Conservation (phyloP, 2,113 vertebrate species). For the Anseranas semipalmata region DNA sequence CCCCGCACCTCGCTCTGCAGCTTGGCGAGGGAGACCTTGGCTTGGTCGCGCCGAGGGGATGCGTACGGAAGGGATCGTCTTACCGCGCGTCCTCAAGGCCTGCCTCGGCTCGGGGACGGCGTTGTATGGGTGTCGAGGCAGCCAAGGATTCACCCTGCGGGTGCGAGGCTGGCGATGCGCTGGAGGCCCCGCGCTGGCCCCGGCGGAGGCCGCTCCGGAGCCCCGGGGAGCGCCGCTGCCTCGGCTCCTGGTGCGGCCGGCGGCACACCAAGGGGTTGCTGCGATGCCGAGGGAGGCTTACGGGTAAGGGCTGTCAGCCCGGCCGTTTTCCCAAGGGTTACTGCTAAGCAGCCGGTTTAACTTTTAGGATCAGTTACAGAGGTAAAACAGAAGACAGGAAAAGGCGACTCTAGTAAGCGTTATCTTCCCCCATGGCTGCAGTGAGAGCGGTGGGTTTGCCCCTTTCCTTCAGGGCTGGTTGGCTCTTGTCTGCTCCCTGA, state of each 20-base stretch:
- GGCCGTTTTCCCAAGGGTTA: background rate
- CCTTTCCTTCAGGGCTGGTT: background rate
- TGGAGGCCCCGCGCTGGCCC: too few species aligned
- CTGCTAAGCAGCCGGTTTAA: background rate
- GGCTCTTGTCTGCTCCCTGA: background rate
- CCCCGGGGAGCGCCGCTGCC: background rate
- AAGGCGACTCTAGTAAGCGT: background rate
- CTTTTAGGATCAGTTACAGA: background rate
- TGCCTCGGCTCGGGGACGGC: too few species aligned
- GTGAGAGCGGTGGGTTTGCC: background rate
- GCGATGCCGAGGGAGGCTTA: background rate
- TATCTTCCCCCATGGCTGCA: background rate
- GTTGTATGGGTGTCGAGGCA: background rate
- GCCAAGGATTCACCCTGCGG: background rate
- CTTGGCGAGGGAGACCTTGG: background rate
- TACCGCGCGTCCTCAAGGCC: background rate
- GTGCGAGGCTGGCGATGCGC: too few species aligned
- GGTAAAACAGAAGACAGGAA: background rate
- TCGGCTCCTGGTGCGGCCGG: background rate
- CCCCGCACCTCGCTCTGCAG: background rate
- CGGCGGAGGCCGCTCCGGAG: too few species aligned
- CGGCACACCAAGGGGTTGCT: fast-evolving
- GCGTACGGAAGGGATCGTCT: fast-evolving
- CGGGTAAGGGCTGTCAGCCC: background rate
- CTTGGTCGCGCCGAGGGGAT: background rate